phyloP scores from a whole-genome alignment of 2,113 vertebrate genomes.

The Ameiurus melas region DNA sequence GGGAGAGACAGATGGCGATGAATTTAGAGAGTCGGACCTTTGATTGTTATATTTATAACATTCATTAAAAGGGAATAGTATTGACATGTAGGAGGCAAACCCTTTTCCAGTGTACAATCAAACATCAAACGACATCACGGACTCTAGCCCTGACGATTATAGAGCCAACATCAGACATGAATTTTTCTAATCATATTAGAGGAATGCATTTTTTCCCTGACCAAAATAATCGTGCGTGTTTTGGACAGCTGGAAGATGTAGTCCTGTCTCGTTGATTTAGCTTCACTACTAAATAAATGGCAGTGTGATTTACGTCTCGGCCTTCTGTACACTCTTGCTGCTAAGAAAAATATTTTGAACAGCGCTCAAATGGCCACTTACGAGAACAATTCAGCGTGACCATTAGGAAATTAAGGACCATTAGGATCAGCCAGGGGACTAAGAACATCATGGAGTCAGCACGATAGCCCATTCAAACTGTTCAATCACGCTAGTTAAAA shows the following conservation, averaged over 20 bases:
- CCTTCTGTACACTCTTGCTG: not conserved
- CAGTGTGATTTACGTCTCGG: not conserved
- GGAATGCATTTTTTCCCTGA: not conserved
- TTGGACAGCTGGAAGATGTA: not conserved
- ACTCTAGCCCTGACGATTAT: not conserved
- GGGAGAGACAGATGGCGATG: too few species aligned
- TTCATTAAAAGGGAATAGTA: not conserved
- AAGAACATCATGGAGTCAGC: not conserved
- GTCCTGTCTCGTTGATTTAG: not conserved
- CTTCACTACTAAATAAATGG: not conserved
- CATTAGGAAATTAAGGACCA: conserved; percentile 6
- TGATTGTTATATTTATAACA: not conserved
- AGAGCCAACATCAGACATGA: not conserved
- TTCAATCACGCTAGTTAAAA: conserved; percentile 1
- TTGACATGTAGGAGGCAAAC: not conserved
- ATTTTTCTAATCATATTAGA: not conserved
- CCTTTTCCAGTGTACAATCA: not conserved
- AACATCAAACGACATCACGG: not conserved
- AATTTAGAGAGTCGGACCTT: not conserved
- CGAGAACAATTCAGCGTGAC: not conserved
- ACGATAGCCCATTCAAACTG: not conserved
- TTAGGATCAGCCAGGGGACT: conserved; percentile 12
- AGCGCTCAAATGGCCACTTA: conserved; percentile 2
- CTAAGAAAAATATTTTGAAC: not conserved
- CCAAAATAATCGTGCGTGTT: not conserved